Percentiles rank a stretch among this genome's conserved stretches.
Conservation (phyloP, 2,113 vertebrate species). For the Gasterosteus nipponicus region DNA sequence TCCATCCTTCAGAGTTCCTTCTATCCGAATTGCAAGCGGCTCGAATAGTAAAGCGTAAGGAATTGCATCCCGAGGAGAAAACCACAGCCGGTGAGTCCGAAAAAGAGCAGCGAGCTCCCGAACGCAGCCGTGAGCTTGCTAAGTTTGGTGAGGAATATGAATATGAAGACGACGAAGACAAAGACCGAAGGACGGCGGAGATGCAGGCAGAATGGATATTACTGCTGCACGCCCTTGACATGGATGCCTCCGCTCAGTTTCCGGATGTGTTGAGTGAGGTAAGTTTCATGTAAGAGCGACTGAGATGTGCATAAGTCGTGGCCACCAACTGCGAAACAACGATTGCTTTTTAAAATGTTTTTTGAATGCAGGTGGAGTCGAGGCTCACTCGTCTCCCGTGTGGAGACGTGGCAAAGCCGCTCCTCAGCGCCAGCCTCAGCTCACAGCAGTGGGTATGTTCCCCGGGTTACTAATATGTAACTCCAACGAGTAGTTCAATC, state of each 20-base stretch:
- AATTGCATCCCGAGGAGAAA: slow-evolving; percentile 64
- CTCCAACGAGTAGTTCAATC: background rate
- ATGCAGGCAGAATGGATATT: slow-evolving; percentile 67
- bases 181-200: slow-evolving; percentile 37
- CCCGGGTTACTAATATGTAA: background rate
- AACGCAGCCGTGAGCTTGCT: background rate
- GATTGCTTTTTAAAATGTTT: background rate
- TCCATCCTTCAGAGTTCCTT: slow-evolving; percentile 73
- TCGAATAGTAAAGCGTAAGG: slow-evolving; percentile 60
- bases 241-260: slow-evolving; percentile 66
- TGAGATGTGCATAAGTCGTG: background rate
- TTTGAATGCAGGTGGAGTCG: slow-evolving; percentile 71
- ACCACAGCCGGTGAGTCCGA: slow-evolving; percentile 25
- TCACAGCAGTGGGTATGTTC: slow-evolving; percentile 84
- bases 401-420: slow-evolving; percentile 70
- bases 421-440: slow-evolving; percentile 78
- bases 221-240: slow-evolving; percentile 69
- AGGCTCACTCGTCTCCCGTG: slow-evolving; percentile 62
- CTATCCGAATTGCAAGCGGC: slow-evolving; percentile 79
- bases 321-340: background rate
- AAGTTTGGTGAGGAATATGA: slow-evolving; percentile 33
- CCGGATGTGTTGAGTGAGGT: slow-evolving; percentile 70
- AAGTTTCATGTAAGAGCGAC: background rate
- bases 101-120: slow-evolving; percentile 71
- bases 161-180: slow-evolving; percentile 22